Evolutionary conservation across 2,113 vertebrate genomes (phyloP).

Genomic region (Emberiza fucata): DNA sequence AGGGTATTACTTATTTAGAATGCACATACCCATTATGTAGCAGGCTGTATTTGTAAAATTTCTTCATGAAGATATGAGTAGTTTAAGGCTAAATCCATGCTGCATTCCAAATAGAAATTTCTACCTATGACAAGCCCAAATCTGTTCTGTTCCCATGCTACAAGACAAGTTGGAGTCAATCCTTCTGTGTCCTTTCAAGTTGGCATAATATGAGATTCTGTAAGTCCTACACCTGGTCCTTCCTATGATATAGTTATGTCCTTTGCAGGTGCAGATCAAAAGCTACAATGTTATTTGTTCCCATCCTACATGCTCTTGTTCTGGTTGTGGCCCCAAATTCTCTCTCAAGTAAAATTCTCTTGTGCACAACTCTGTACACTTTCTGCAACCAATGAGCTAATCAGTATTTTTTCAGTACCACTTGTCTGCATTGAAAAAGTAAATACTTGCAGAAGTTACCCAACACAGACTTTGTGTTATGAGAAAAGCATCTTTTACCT

Average conservation of each 20-base stretch:
- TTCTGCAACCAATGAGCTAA: not conserved
- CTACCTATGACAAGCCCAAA: not conserved
- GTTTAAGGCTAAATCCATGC: not conserved
- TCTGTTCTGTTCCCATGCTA: not conserved
- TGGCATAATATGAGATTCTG: not conserved
- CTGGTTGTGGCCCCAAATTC: not conserved
- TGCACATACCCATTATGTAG: fast-evolving
- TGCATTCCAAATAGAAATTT: not conserved
- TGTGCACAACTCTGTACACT: not conserved
- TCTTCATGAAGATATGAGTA: not conserved
- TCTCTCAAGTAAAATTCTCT: not conserved
- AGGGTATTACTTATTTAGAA: not conserved
- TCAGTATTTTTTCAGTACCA: not conserved
- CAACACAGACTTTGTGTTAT: not conserved
- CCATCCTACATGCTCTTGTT: not conserved
- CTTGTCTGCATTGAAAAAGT: not conserved
- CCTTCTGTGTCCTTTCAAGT: not conserved
- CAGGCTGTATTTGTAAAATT: not conserved
- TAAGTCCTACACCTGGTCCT: not conserved
- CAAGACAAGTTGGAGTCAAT: not conserved
- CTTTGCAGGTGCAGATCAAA: not conserved
- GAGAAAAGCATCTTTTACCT: not conserved
- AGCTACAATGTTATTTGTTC: not conserved
- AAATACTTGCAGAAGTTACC: not conserved
- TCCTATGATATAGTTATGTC: not conserved